Conservation (phyloP, 2,888 invertebrate species). For the Yponomeuta cagnagella region DNA sequence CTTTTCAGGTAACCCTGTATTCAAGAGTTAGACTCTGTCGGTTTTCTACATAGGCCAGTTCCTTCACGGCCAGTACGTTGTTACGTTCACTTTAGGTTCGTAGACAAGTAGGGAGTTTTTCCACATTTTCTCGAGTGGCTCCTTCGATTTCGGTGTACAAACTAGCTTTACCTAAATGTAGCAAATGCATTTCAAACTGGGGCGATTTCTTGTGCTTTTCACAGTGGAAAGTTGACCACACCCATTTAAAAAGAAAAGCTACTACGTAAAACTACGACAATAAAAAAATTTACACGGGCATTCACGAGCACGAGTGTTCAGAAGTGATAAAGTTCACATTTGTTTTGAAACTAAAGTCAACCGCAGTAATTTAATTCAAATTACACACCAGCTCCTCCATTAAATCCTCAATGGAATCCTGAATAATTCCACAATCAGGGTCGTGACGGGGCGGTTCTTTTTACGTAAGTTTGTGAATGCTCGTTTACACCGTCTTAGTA, state of each 20-base stretch:
- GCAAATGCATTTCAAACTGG: too few relatives aligned
- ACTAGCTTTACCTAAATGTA: too few relatives aligned
- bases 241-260: not conserved
- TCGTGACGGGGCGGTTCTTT: slow-evolving; percentile 2
- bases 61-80: too few relatives aligned
- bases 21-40: too few relatives aligned
- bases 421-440: not conserved
- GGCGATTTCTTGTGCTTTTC: not conserved
- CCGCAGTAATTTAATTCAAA: not conserved
- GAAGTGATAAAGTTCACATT: not conserved
- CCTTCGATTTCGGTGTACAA: too few relatives aligned
- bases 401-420: not conserved
- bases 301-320: not conserved
- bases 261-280: too few relatives aligned
- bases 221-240: not conserved
- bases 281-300: too few relatives aligned
- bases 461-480: not conserved
- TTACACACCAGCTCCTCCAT: not conserved
- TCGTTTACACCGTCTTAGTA: not conserved
- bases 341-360: not conserved
- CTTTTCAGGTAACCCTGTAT: too few relatives aligned
- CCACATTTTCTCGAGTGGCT: too few relatives aligned
- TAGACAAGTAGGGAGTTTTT: too few relatives aligned
- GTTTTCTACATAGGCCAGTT: too few relatives aligned
- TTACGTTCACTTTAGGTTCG: too few relatives aligned